These are phyloP conservation scores for Exocentrus adspersus DNA, from an alignment of 2,888 invertebrate species.

Conservation along the genomic window DNA sequence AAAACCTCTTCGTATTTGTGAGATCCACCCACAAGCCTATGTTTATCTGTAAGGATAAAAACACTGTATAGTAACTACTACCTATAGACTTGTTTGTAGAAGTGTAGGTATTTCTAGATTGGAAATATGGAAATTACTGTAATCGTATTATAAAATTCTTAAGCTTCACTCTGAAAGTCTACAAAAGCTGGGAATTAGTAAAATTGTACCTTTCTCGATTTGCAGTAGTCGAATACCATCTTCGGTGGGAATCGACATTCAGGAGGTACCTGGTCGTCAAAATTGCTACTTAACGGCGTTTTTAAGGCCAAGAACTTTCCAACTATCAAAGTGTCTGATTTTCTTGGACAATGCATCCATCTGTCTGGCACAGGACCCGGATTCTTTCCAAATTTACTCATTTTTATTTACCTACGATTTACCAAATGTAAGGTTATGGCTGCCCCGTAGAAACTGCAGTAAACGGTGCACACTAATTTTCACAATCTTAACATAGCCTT, in stretches of 20 bases:
- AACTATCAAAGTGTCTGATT: slow-evolving; percentile 76
- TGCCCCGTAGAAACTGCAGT: neutral
- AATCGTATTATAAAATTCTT: too few relatives aligned
- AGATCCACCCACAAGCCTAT: slow-evolving; percentile 97
- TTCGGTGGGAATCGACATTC: slow-evolving; percentile 85
- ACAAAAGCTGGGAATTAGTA: neutral
- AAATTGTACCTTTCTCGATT: slow-evolving; percentile 75
- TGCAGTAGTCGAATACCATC: slow-evolving; percentile 86
- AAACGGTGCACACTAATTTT: neutral
- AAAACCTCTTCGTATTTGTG: slow-evolving; percentile 94
- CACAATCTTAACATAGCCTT: neutral
- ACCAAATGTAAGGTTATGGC: slow-evolving; percentile 26
- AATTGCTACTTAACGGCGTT: slow-evolving; percentile 87
- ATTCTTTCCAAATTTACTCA: slow-evolving; percentile 55
- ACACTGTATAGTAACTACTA: neutral
- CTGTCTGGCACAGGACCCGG: slow-evolving; percentile 82
- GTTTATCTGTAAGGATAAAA: slow-evolving; percentile 70
- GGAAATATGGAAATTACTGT: too few relatives aligned
- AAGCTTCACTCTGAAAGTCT: too few relatives aligned
- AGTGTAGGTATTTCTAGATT: too few relatives aligned
- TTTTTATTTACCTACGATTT: slow-evolving; percentile 37
- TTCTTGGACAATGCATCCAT: slow-evolving; percentile 90
- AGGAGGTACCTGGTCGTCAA: slow-evolving; percentile 85
- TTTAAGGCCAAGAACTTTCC: slow-evolving; percentile 94
- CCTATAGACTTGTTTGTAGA: too few relatives aligned